These are phyloP conservation scores for Enteromius paludinosus DNA, from an alignment of 2,797 vertebrate genomes.

Conservation along the genomic window DNA sequence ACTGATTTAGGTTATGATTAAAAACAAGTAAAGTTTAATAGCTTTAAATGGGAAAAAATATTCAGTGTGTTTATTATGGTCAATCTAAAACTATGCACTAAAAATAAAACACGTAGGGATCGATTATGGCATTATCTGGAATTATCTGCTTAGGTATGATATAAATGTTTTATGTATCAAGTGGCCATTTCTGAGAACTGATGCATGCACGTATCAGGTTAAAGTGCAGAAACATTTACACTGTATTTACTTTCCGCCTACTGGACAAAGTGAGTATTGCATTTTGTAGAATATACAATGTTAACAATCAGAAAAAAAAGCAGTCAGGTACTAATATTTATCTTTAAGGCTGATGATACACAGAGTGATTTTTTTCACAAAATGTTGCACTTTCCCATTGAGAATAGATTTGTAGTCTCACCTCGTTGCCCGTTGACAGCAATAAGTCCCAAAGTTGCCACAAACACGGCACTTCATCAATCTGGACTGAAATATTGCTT, in stretches of 20 bases:
- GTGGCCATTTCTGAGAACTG: slow-evolving; percentile 26
- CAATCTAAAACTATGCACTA: neutral
- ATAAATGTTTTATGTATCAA: neutral
- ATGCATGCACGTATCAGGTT: neutral
- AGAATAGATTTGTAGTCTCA: too few species aligned
- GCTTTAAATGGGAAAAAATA: neutral
- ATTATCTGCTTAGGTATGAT: neutral
- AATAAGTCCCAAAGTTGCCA: too few species aligned
- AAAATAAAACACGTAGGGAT: neutral
- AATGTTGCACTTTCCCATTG: too few species aligned
- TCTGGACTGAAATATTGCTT: neutral
- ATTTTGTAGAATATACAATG: neutral
- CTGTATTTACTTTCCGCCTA: slow-evolving; percentile 31
- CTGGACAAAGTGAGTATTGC: neutral
- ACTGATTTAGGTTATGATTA: neutral
- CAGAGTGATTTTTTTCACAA: too few species aligned
- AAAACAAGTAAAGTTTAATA: neutral
- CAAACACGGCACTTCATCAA: neutral
- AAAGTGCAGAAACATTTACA: neutral
- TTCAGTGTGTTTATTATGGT: neutral
- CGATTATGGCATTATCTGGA: neutral
- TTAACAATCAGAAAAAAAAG: neutral
- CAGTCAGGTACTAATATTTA: neutral
- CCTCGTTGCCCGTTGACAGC: too few species aligned
- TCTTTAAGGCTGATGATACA: too few species aligned